Conservation (phyloP, 2,888 invertebrate species). For the Trachelus stipa region DNA sequence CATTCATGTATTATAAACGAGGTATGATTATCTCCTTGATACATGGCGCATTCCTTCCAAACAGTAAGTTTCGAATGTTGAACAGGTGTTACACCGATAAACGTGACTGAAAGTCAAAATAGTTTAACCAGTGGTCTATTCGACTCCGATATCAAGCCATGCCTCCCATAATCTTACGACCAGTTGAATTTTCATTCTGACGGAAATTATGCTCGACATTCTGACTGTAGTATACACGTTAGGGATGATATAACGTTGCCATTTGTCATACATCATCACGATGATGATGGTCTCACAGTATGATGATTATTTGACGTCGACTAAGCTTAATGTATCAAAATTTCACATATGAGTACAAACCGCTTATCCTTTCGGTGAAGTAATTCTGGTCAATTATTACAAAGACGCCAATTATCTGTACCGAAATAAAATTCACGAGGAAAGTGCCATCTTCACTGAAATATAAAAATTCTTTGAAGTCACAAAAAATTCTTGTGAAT, state of each 20-base stretch:
- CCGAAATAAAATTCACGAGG: neutral
- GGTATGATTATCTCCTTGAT: neutral
- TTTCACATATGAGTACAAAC: neutral
- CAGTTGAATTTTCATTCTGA: neutral
- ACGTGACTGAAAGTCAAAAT: neutral
- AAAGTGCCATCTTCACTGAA: neutral
- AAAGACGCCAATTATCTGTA: neutral
- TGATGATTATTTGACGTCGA: neutral
- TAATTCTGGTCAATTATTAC: neutral
- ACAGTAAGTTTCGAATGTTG: neutral
- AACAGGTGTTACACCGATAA: neutral
- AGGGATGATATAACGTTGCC: neutral
- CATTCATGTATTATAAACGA: neutral
- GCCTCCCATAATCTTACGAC: neutral
- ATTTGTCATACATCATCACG: neutral
- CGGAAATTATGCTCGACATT: neutral
- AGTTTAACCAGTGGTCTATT: neutral
- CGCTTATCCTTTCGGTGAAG: neutral
- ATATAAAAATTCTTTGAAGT: neutral
- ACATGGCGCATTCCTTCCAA: neutral
- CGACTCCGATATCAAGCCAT: neutral
- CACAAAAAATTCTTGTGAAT: neutral
- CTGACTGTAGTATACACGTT: neutral
- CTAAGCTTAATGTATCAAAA: neutral
- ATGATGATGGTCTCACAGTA: neutral